Evolutionary conservation across 2,797 vertebrate species (phyloP), one percentile per base, ranked within the genome.

Genomic region (Chelonia mydas): DNA sequence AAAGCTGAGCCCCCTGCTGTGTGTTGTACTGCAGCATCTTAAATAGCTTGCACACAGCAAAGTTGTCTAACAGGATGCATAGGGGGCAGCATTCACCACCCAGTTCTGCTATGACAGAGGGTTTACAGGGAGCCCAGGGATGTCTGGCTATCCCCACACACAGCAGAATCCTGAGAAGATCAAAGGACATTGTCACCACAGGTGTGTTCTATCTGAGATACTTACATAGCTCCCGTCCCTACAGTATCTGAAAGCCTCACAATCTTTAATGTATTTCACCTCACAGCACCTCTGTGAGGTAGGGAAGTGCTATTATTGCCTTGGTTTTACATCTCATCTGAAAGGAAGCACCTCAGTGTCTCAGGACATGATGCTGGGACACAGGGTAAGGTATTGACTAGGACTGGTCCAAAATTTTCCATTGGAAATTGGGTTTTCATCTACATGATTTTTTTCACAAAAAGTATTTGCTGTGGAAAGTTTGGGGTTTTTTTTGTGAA

Each of bases 1-100:
- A 95, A 84, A 85, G 65, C 81, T 50, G 61, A 65, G 90, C 76
- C 53, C 77, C 93, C 74, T 86, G 78, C 47, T 93, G 59, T 59
- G 47, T 0, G 0, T 33, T 81, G 86, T 90, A 86, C 87, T 4
- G 10, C 78, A 50, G 53, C 65, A 85, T 49, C 45, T 94, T 55
- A 93, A 57, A 92, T 1, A 3, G 37, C n/a, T 59, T 83, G 13
- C 1, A 2, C 86, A 77, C 23, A 77, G 92, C 83, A 81, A 89
- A 91, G 89, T 45, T 55, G 27, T 28, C 95, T 65, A 87, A 77
- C 80, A 81, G 84, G 68, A 86, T 9, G 21, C 28, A 17, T 0
- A 4, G 8, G 27, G 74, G 50, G 28, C 31, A 25, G 2, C 31
- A 49, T 31, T 49, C 84, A 45, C 59, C 19, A 3, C n/a, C 50